A percentile compares a stretch with the other conserved stretches of the same genome.
phyloP scores from a whole-genome alignment of 53 echinoderm and acorn worm genomes.

The Actinopyga echinites region DNA sequence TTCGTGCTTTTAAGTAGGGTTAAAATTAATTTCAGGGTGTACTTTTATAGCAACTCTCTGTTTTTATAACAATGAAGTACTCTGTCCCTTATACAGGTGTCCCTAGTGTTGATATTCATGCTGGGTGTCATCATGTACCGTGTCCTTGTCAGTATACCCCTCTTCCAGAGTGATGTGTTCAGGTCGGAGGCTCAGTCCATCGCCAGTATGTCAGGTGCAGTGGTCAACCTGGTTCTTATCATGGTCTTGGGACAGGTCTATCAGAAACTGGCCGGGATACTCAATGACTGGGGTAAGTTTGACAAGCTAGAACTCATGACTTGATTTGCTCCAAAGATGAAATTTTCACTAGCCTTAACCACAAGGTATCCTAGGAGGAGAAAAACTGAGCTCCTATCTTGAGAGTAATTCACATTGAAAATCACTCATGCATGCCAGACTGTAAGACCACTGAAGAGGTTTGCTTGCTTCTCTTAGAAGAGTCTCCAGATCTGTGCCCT shows the following conservation, averaged over 20 bases:
- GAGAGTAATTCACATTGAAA: no score
- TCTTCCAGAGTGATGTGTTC: constrained; percentile 79
- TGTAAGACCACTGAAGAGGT: no score
- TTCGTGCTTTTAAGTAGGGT: no score
- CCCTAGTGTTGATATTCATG: constrained; percentile 88
- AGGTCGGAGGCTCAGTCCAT: constrained; percentile 84
- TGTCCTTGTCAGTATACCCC: constrained; percentile 89
- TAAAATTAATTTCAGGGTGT: no score
- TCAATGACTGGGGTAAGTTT: constrained; percentile 98
- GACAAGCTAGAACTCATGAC: neutral
- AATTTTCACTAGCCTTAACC: no score
- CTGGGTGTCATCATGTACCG: constrained; percentile 98
- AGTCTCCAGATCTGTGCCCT: no score
- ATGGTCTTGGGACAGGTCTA: constrained; percentile 97
- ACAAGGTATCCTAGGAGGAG: no score
- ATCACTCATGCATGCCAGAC: no score
- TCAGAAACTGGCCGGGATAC: constrained; percentile 83
- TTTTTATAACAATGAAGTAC: neutral
- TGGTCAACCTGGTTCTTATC: constrained; percentile 93
- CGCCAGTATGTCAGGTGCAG: constrained; percentile 89
- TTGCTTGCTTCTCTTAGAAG: no score
- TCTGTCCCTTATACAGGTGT: constrained; percentile 58
- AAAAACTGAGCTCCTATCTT: no score
- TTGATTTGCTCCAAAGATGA: no score
- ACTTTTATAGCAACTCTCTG: no score